Evolutionary conservation across 1,140 invertebrate genomes (phyloP).

Genomic region (Drosophila pectinifera): DNA sequence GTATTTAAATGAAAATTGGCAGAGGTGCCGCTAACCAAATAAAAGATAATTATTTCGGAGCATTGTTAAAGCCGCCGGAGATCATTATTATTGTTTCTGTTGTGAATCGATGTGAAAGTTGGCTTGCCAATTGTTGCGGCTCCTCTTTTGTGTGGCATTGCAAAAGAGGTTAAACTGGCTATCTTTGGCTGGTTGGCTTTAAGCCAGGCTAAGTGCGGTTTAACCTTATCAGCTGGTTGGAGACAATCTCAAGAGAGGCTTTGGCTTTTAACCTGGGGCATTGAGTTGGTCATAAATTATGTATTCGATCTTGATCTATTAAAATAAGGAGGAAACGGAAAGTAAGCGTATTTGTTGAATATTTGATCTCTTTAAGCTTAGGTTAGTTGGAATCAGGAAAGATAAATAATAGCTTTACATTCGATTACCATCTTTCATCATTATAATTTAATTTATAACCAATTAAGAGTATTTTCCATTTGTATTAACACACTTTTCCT

Average conservation of each 20-base stretch:
- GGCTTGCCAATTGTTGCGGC: constrained; percentile 46
- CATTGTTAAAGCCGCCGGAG: constrained; percentile 5
- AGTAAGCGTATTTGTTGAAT: not conserved
- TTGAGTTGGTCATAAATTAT: too few species aligned
- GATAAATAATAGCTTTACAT: not conserved
- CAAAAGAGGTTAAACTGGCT: constrained; percentile 41
- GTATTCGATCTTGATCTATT: not conserved
- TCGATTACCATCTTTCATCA: too few species aligned
- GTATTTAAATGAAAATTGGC: constrained; percentile 54
- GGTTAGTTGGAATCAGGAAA: too few species aligned
- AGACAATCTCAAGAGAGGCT: not conserved
- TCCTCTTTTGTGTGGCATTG: constrained; percentile 29
- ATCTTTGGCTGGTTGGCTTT: constrained; percentile 6
- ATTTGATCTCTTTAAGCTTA: not conserved
- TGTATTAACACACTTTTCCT: constrained; percentile 1
- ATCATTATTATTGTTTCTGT: constrained; percentile 30
- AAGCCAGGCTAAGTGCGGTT: constrained; percentile 22
- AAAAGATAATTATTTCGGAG: constrained; percentile 23
- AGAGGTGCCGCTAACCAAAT: constrained; percentile 21
- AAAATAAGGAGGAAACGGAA: not conserved
- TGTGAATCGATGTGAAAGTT: constrained; percentile 60
- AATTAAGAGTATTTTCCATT: not conserved
- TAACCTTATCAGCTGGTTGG: constrained; percentile 23
- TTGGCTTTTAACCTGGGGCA: not conserved
- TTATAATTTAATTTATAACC: too few species aligned